These are phyloP conservation scores for Ophioderma brevispina DNA, from an alignment of 35 echinoderm and acorn worm species.

Conservation along the genomic window DNA sequence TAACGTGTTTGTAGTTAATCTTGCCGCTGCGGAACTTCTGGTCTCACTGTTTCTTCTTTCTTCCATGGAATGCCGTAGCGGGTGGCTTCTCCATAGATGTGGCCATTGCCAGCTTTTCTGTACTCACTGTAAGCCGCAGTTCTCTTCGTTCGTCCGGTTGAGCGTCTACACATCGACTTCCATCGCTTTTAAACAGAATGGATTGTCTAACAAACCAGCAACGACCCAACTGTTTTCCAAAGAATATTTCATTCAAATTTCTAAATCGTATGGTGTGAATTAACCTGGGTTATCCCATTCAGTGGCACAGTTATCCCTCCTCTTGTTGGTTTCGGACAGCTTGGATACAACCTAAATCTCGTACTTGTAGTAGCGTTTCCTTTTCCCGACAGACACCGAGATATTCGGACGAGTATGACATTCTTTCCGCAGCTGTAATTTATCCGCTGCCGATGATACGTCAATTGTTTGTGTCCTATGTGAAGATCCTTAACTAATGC, in stretches of 20 bases:
- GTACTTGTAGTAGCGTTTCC: slow-evolving; percentile 45
- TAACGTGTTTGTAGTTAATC: too few relatives aligned
- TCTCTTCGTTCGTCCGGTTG: too few relatives aligned
- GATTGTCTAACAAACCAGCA: slow-evolving; percentile 43
- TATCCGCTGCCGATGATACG: neutral
- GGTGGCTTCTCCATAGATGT: too few relatives aligned
- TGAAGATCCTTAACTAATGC: slow-evolving; percentile 38
- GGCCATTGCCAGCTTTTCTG: too few relatives aligned
- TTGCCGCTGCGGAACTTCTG: too few relatives aligned
- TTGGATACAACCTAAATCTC: slow-evolving; percentile 78
- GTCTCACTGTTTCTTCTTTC: too few relatives aligned
- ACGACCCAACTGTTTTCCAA: slow-evolving; percentile 39
- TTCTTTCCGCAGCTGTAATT: neutral
- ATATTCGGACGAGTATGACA: neutral
- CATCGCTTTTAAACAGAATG: too few relatives aligned
- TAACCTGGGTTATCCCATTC: slow-evolving; percentile 72
- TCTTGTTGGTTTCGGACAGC: slow-evolving; percentile 60
- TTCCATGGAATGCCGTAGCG: too few relatives aligned
- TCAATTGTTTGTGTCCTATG: slow-evolving; percentile 47
- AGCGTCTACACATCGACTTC: too few relatives aligned
- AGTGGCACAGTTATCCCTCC: slow-evolving; percentile 61
- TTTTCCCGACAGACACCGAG: neutral
- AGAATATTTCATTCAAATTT: slow-evolving; percentile 43
- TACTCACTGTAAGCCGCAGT: too few relatives aligned
- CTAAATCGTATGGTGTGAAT: slow-evolving; percentile 25